phyloP scores from a whole-genome alignment of 2,113 vertebrate species.

The Pachyramphus minor region DNA sequence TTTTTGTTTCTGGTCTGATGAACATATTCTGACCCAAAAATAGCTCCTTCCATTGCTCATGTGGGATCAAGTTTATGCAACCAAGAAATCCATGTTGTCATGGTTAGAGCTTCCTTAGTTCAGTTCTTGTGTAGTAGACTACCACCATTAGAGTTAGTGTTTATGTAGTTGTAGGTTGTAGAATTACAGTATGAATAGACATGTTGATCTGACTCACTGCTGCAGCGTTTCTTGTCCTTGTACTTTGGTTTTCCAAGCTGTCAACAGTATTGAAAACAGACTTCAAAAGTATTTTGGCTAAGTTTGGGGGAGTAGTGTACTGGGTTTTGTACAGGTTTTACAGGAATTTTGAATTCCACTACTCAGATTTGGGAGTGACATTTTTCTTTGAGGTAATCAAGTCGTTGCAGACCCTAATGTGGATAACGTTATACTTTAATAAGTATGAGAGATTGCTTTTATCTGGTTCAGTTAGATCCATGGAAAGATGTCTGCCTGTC shows the following conservation, averaged over 20 bases:
- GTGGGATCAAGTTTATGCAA: neutral
- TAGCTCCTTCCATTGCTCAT: neutral
- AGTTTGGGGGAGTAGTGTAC: neutral
- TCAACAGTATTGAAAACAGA: neutral
- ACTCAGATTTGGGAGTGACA: neutral
- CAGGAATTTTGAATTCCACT: neutral
- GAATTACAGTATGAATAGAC: neutral
- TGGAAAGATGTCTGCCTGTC: neutral
- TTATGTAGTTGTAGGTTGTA: neutral
- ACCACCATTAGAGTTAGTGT: neutral
- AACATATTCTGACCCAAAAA: neutral
- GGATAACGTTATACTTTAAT: neutral
- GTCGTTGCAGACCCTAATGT: neutral
- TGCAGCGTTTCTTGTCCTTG: neutral
- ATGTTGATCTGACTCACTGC: neutral
- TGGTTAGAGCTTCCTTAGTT: neutral
- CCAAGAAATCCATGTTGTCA: neutral
- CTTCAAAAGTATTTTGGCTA: neutral
- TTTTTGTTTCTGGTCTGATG: neutral
- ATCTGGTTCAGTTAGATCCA: neutral
- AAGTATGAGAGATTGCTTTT: neutral
- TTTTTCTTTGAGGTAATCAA: neutral
- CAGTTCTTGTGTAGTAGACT: neutral
- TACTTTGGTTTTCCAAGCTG: conserved; percentile 6
- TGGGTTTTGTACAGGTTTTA: neutral